Percentiles rank a stretch among this genome's conserved stretches.
These are phyloP conservation scores for Amphiura filiformis DNA, from an alignment of 35 echinoderm and acorn worm genomes.

Conservation along the genomic window DNA sequence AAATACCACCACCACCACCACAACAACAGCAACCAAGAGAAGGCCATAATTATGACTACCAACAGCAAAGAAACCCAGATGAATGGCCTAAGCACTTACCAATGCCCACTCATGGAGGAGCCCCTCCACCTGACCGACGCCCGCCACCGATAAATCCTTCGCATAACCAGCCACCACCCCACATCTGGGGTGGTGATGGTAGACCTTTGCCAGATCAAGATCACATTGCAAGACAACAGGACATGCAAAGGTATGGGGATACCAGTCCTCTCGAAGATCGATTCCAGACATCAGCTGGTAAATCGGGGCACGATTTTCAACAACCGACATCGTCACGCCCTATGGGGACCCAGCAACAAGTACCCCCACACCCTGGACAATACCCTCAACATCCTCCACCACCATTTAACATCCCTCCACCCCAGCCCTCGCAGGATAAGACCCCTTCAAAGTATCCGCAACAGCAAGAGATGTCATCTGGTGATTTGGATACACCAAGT, in stretches of 20 bases:
- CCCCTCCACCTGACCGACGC: background rate
- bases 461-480: background rate
- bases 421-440: background rate
- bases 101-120: background rate
- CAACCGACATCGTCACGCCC: background rate
- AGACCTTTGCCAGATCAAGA: conserved; percentile 27
- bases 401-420: conserved; percentile 10
- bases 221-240: conserved; percentile 20
- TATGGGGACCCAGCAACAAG: background rate
- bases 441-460: background rate
- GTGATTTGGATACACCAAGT: background rate
- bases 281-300: background rate
- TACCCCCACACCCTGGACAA: background rate
- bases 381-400: conserved; percentile 18
- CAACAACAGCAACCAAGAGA: background rate
- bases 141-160: conserved; percentile 36
- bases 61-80: background rate
- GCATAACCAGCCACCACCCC: conserved; percentile 20
- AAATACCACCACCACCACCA: background rate
- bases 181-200: conserved; percentile 7
- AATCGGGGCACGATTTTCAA: background rate
- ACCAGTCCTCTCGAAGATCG: background rate
- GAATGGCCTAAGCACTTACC: conserved; percentile 8
- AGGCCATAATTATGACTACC: background rate
- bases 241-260: background rate